These are phyloP conservation scores for Tinea pellionella DNA, from an alignment of 2,888 invertebrate genomes.

Conservation along the genomic window DNA sequence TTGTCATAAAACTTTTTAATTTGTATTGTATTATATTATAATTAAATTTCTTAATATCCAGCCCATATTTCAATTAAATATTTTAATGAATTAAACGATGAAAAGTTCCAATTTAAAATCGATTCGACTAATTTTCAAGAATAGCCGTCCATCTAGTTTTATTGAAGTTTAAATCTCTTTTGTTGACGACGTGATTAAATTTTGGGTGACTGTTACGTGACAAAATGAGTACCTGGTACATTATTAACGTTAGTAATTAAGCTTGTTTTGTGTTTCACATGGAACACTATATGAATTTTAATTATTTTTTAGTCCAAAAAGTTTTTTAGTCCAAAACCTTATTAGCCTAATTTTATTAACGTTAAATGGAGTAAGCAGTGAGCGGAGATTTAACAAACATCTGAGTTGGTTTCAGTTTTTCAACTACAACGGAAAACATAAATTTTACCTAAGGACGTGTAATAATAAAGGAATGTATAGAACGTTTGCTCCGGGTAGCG, in stretches of 20 bases:
- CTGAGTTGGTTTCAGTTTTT: no score
- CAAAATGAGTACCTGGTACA: not conserved
- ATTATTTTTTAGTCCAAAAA: not conserved
- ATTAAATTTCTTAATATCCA: not conserved
- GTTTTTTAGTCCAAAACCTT: no score
- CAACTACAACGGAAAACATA: no score
- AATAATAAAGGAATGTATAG: no score
- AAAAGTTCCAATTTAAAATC: not conserved
- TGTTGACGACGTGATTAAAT: not conserved
- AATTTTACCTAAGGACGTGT: no score
- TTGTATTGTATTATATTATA: not conserved
- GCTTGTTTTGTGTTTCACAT: not conserved
- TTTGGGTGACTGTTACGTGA: not conserved
- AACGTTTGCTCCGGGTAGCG: no score
- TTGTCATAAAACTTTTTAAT: no score
- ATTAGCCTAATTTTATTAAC: no score
- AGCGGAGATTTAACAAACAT: no score
- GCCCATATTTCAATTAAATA: not conserved
- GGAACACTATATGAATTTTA: not conserved
- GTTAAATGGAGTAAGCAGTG: no score
- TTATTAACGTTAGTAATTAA: not conserved
- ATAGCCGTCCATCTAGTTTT: not conserved
- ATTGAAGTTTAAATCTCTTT: slow-evolving; percentile 3
- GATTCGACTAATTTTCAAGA: not conserved
- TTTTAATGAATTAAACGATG: not conserved